Evolutionary conservation across 2,113 vertebrate genomes (phyloP), one percentile per base, ranked within the genome.

Genomic region (Eulacestoma nigropectus): DNA sequence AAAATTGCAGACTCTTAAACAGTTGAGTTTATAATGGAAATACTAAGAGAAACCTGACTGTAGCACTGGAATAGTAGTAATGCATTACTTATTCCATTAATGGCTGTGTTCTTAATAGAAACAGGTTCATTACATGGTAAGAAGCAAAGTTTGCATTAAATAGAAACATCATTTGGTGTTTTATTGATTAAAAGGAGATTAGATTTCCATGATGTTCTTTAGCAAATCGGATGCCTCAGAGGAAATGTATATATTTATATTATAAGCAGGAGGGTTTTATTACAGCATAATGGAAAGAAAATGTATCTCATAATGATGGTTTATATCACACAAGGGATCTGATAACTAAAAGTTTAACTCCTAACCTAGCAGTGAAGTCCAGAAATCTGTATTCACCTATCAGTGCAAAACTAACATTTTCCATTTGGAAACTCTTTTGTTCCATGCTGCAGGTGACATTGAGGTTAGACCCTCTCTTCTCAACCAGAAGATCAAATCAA

Each of bases 181-280:
- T 97, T 96, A 96, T 97, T 97, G 96, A 97, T 98, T 96, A 97
- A 97, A 97, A 97, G 96, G 93, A 97, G 96, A 97, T 97, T 97
- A 97, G 96, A 96, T 97, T 98, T 97, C 97, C 92, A 96, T 84
- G 91, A 96, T 97, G 96, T 94, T 96, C 97, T 95, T 86, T 93
- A 97, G 96, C 96, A 97, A 97, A 97, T 97, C 97, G 96, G 95
- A 95, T 96, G 96, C 96, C 96, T 97, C 37, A 2, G 89, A 97
- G 95, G 97, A 97, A 97, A 97, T 97, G 95, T 96, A 97, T 96
- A 96, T 97, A 97, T 97, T 97, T 97, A 97, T 97, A 96, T 97
- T 96, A 93, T 92, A 95, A 97, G 89, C 82, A 95, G 94, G 91
- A 97, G 96, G 92, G 89, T 95, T 97, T 97, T 97, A 95, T 97